Evolutionary conservation across 2,888 invertebrate genomes (phyloP), one percentile per base, ranked within the genome.

Genomic region (Cristatella mucedo): DNA sequence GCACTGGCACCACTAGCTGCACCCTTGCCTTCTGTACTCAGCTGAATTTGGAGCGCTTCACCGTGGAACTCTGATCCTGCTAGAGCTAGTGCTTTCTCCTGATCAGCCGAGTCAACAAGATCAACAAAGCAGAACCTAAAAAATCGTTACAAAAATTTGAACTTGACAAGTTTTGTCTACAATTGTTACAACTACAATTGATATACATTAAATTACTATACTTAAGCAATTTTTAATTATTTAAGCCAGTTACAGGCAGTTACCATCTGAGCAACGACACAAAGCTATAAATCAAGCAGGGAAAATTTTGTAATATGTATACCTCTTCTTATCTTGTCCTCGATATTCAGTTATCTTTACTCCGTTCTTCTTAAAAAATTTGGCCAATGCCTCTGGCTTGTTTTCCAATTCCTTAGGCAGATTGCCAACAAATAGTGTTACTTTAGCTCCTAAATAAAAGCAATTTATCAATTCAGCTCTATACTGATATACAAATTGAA

Each of bases 101-200:
- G 39, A 15, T 49, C 48, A 11, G 29, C 36, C 3, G 44, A 36
- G 30, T 49, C 41, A 22, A 40, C 47, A 33, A 53, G 37, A 31
- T 52, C 53, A 16, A 51, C 48, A 38, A 48, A 47, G 2, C 40
- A 47, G 45, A 46, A 49, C 24, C 53, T 53, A 41, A 9, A 44
- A 42, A 7, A 36, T 1, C 13, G n/a, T 26, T 7, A 22, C 26
- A 41, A 16, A 19, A n/a, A n/a, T n/a, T n/a, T n/a, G n/a, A n/a
- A n/a, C n/a, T n/a, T n/a, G n/a, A n/a, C n/a, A n/a, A n/a, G n/a
- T n/a, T n/a, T n/a, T n/a, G n/a, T n/a, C n/a, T n/a, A n/a, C n/a
- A n/a, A n/a, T n/a, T n/a, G n/a, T n/a, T n/a, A n/a, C n/a, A n/a
- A n/a, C n/a, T n/a, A n/a, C n/a, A n/a, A n/a, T n/a, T n/a, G n/a